Conservation (phyloP, 2,113 vertebrate genomes). For the Crotalus helleri region DNA sequence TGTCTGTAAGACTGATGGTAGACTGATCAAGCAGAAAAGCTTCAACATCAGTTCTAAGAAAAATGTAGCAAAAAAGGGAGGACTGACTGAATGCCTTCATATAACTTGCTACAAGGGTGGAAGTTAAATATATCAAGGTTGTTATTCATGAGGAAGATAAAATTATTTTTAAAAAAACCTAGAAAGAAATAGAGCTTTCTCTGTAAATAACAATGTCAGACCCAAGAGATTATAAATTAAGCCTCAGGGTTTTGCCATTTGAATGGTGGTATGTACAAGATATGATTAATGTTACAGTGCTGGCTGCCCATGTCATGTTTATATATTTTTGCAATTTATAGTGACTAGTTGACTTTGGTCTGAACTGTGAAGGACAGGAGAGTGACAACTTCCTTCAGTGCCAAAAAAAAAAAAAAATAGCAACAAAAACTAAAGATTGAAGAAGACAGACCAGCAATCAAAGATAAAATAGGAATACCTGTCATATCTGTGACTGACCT, state of each 20-base stretch:
- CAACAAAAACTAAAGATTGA: background rate
- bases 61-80: background rate
- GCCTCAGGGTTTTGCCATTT: background rate
- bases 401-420: background rate
- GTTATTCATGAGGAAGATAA: background rate
- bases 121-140: slow-evolving; percentile 1
- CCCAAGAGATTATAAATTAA: background rate
- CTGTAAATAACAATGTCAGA: background rate
- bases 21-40: background rate
- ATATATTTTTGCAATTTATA: background rate
- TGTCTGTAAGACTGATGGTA: background rate
- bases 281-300: background rate
- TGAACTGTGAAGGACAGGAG: slow-evolving; percentile 7
- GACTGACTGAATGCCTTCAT: background rate
- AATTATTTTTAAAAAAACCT: rapidly evolving
- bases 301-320: background rate
- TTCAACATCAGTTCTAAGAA: slow-evolving; percentile 13
- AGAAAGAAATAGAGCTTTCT: background rate
- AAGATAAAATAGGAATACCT: background rate
- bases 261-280: background rate
- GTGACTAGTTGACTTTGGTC: background rate
- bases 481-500: background rate
- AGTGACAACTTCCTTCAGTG: background rate
- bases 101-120: background rate
- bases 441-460: background rate